phyloP scores from a whole-genome alignment of 2,888 invertebrate species.

The Galerucella pusilla region DNA sequence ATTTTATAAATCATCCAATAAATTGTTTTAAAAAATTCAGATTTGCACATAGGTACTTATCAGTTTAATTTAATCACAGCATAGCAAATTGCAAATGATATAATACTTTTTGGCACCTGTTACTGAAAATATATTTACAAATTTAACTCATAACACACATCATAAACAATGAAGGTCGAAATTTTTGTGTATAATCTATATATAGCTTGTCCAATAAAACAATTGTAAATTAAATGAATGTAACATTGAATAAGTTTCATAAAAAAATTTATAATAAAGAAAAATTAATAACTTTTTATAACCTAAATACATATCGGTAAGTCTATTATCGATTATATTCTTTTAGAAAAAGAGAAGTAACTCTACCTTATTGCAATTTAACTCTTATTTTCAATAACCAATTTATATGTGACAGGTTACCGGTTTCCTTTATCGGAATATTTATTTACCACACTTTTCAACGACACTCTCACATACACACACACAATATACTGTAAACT shows the following conservation, averaged over 20 bases:
- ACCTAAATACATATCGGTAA: not conserved
- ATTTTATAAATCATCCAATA: no score
- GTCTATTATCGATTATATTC: not conserved
- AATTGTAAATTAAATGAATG: not conserved
- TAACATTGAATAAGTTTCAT: conserved; percentile 1
- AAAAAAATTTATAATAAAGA: not conserved
- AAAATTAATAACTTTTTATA: not conserved
- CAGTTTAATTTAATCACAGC: not conserved
- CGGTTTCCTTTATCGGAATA: not conserved
- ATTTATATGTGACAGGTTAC: not conserved
- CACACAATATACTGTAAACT: not conserved
- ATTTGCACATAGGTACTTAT: no score
- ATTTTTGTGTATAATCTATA: not conserved
- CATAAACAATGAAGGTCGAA: not conserved
- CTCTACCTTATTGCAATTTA: not conserved
- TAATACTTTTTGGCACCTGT: conserved; percentile 1
- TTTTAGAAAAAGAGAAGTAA: conserved; percentile 2
- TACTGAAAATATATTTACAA: not conserved
- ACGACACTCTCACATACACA: not conserved
- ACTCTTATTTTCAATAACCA: not conserved
- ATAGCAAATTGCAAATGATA: not conserved
- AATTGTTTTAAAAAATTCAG: no score
- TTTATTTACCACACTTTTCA: conserved; percentile 14
- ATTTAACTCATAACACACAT: not conserved
- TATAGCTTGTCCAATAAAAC: conserved; percentile 1